Percentiles rank a stretch among this genome's conserved stretches.
phyloP scores from a whole-genome alignment of 2,797 vertebrate species.

The Coregonus suidteri region DNA sequence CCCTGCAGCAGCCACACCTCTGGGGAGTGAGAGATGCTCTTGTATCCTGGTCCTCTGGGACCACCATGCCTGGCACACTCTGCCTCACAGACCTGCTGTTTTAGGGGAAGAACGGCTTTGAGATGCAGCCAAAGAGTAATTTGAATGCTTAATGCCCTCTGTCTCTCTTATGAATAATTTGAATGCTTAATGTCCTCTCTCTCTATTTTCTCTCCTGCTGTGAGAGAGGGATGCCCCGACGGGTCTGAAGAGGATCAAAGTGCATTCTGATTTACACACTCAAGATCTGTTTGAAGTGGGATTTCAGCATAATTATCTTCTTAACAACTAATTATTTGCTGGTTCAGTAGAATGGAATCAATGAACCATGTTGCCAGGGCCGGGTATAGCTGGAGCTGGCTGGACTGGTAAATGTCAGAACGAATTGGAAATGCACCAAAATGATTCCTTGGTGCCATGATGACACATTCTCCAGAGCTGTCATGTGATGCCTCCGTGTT shows the following conservation, averaged over 20 bases:
- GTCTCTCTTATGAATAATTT: background rate
- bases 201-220: background rate
- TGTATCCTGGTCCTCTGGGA: background rate
- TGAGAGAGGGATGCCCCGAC: background rate
- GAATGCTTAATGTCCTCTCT: too few species aligned
- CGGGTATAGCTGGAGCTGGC: constrained; percentile 17
- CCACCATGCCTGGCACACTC: background rate
- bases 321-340: constrained; percentile 38
- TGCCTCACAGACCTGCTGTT: background rate
- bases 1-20: background rate
- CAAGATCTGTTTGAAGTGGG: constrained; percentile 53
- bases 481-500: background rate
- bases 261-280: constrained; percentile 36
- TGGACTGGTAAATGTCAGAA: constrained; percentile 48
- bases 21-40: background rate
- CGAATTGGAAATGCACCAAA: constrained; percentile 34
- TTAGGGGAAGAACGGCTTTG: background rate
- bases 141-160: background rate
- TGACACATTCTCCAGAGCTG: background rate
- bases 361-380: background rate
- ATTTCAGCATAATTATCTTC: constrained; percentile 36
- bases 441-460: constrained; percentile 35
- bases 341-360: constrained; percentile 37
- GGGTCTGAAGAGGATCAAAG: constrained; percentile 48
- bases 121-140: background rate